Evolutionary conservation across 2,888 invertebrate species (phyloP).

Genomic region (Ophioninae sp.): DNA sequence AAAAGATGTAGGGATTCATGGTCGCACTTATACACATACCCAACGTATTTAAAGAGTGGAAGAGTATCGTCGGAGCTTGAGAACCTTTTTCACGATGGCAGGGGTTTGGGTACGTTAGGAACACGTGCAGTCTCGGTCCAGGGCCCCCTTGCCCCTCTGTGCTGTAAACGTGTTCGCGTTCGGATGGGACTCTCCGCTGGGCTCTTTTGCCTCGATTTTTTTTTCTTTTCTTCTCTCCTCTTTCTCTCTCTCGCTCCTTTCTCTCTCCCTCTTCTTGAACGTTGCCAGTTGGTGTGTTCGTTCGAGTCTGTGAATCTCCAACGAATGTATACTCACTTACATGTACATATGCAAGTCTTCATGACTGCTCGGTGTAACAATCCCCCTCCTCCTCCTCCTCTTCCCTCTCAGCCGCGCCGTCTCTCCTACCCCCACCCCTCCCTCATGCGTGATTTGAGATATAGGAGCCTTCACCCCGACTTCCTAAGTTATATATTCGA

Average conservation of each 20-base stretch:
- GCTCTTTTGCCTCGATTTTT: slow-evolving; percentile 55
- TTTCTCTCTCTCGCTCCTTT: slow-evolving; percentile 9
- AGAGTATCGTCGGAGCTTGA: slow-evolving; percentile 68
- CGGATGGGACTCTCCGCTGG: slow-evolving; percentile 71
- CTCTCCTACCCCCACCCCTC: too few relatives aligned
- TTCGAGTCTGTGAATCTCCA: slow-evolving; percentile 44
- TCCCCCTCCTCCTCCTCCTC: slow-evolving; percentile 1
- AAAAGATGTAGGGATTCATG: slow-evolving; percentile 26
- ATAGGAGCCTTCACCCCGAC: slow-evolving; percentile 73
- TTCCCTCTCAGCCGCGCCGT: slow-evolving; percentile 18
- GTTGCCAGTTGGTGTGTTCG: slow-evolving; percentile 36
- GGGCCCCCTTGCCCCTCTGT: slow-evolving; percentile 66
- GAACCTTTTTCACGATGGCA: slow-evolving; percentile 75
- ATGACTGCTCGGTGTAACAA: slow-evolving; percentile 40
- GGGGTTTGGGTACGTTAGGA: slow-evolving; percentile 80
- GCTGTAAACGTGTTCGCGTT: slow-evolving; percentile 77
- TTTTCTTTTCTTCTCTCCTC: slow-evolving; percentile 32
- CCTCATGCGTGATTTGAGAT: slow-evolving; percentile 78
- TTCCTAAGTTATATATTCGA: slow-evolving; percentile 63
- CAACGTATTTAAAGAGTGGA: slow-evolving; percentile 32
- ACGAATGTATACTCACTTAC: slow-evolving; percentile 22
- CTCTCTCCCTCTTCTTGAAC: slow-evolving; percentile 39
- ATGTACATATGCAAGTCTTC: slow-evolving; percentile 10
- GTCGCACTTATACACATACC: background rate
- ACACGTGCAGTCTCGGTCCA: slow-evolving; percentile 80